A percentile compares a stretch with the other conserved stretches of the same genome.
These are phyloP conservation scores for Hippocampus abdominalis DNA, from an alignment of 2,113 vertebrate genomes.

Conservation along the genomic window DNA sequence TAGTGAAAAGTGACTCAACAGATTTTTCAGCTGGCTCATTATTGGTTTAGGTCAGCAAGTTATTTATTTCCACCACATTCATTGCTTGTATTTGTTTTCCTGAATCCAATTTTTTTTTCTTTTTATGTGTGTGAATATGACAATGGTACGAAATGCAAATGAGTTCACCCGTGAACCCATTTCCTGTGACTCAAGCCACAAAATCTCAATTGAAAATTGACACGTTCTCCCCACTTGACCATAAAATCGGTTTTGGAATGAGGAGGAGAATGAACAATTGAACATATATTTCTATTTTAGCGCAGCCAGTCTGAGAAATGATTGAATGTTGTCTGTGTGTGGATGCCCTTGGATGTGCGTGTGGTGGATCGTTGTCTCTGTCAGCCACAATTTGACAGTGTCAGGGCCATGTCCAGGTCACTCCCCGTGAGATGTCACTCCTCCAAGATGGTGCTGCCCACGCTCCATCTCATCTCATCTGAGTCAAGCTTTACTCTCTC, in stretches of 20 bases:
- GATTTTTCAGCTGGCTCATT: neutral
- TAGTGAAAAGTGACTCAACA: neutral
- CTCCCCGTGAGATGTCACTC: conserved; percentile 47
- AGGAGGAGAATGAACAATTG: too few species aligned
- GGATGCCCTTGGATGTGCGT: too few species aligned
- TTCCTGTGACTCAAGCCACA: too few species aligned
- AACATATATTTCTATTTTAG: too few species aligned
- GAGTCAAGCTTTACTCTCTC: conserved; percentile 25
- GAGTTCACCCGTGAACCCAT: too few species aligned
- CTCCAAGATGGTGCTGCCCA: conserved; percentile 16
- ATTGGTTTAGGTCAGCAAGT: too few species aligned
- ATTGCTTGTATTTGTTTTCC: neutral
- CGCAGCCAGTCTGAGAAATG: neutral
- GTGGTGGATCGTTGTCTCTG: conserved; percentile 32
- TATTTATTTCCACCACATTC: neutral
- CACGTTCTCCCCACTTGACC: too few species aligned
- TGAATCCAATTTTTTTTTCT: too few species aligned
- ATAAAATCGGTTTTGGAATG: too few species aligned
- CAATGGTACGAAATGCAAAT: too few species aligned
- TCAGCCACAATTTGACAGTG: conserved; percentile 18
- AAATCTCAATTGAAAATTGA: too few species aligned
- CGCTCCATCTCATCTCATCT: conserved; percentile 31
- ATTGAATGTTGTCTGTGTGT: neutral
- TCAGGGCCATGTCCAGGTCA: conserved; percentile 20
- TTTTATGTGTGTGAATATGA: too few species aligned